Conservation (phyloP, 2,888 invertebrate species). For the Nymphalis urticae region DNA sequence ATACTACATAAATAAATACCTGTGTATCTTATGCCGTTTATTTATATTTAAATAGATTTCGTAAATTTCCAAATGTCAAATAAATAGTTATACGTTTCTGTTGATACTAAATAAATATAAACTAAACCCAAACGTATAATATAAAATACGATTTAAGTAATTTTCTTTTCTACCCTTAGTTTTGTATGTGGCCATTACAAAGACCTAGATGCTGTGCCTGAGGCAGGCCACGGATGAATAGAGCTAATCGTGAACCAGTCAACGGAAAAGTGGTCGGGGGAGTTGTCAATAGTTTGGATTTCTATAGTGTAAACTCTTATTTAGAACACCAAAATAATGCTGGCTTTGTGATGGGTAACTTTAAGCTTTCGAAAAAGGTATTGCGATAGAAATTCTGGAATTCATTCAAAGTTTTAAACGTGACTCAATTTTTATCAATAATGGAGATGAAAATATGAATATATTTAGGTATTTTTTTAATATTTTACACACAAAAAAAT, state of each 20-base stretch:
- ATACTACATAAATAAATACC: too few species aligned
- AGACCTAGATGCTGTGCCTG: conserved; percentile 38
- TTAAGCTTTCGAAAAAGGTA: too few species aligned
- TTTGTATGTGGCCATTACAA: conserved; percentile 25
- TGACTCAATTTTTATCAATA: too few species aligned
- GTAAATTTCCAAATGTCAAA: too few species aligned
- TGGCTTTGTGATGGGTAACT: not conserved
- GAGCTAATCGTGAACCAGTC: conserved; percentile 44
- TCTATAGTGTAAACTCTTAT: conserved; percentile 23
- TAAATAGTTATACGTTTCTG: too few species aligned
- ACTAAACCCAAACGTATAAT: too few species aligned
- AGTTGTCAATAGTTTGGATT: conserved; percentile 27
- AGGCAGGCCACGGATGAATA: conserved; percentile 44
- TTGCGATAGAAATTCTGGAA: not conserved
- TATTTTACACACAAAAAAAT: too few species aligned
- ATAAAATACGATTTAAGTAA: too few species aligned
- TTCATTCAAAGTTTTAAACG: too few species aligned
- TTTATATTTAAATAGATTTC: too few species aligned
- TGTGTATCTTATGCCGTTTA: too few species aligned
- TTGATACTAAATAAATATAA: too few species aligned
- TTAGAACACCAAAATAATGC: not conserved
- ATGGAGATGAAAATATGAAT: not conserved
- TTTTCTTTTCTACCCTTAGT: conserved; percentile 15
- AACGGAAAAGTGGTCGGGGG: conserved; percentile 39
- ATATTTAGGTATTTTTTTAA: not conserved